phyloP scores from a whole-genome alignment of 2,888 invertebrate genomes.

The Pseudococcus jackbeardsleyi region DNA sequence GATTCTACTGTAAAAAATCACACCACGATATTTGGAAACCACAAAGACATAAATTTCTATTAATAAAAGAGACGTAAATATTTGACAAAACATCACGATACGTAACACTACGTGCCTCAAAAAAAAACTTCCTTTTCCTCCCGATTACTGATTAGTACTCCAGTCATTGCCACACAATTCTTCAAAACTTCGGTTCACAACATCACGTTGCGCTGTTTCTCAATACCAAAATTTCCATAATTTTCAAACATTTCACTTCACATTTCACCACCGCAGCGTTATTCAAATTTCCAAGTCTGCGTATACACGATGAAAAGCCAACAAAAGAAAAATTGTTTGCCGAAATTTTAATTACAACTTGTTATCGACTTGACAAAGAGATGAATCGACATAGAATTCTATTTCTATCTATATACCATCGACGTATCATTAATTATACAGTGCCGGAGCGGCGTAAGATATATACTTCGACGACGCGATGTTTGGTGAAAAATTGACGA shows the following conservation, averaged over 20 bases:
- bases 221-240: not conserved
- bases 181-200: not conserved
- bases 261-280: not conserved
- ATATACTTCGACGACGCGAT: constrained; percentile 1
- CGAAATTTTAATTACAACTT: constrained; percentile 37
- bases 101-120: not conserved
- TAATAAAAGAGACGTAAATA: not conserved
- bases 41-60: not conserved
- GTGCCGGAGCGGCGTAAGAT: not conserved
- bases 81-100: not conserved
- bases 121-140: not conserved
- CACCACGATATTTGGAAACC: not conserved
- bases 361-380: not conserved
- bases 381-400: constrained; percentile 26
- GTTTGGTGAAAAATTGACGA: constrained; percentile 17
- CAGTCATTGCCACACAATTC: not conserved
- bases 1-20: not conserved
- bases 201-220: not conserved
- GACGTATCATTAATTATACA: constrained; percentile 27
- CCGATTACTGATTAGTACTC: not conserved
- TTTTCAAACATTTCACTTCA: constrained; percentile 7
- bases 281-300: not conserved
- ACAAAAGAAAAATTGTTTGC: not conserved
- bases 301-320: not conserved
- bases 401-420: not conserved